phyloP scores from a whole-genome alignment of 2,888 invertebrate genomes.

The Onchidella celtica region DNA sequence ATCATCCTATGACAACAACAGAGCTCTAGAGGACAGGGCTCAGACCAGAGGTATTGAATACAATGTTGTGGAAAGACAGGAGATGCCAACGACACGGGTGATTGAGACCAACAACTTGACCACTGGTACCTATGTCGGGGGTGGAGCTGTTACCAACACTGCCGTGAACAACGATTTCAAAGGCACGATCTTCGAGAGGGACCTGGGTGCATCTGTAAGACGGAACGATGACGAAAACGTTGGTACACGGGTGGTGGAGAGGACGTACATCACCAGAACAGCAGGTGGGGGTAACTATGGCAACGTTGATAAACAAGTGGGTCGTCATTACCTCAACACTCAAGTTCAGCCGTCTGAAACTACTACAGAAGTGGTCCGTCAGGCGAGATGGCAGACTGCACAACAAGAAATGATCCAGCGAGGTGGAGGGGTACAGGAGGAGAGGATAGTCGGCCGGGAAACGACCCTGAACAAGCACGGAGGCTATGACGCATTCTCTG shows the following conservation, averaged over 20 bases:
- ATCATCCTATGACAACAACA: neutral
- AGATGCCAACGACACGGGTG: neutral
- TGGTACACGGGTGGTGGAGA: constrained; percentile 1
- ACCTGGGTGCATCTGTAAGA: neutral
- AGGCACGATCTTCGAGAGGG: constrained; percentile 2
- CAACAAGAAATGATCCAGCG: neutral
- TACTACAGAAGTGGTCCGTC: no score
- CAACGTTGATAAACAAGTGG: neutral
- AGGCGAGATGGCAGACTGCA: no score
- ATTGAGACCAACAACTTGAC: constrained; percentile 22
- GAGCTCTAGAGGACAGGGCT: neutral
- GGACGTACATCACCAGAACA: constrained; percentile 5
- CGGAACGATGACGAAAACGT: neutral
- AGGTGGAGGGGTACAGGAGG: neutral
- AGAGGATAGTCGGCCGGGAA: neutral
- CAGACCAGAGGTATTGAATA: constrained; percentile 19
- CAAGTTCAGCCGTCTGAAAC: no score
- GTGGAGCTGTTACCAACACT: neutral
- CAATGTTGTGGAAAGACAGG: neutral
- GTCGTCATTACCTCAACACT: neutral
- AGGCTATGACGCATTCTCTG: constrained; percentile 17
- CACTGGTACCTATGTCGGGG: neutral
- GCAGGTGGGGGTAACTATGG: neutral
- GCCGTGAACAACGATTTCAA: neutral
- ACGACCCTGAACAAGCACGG: neutral